Evolutionary conservation across 2,797 vertebrate genomes (phyloP).

Genomic region (Cyprinella venusta): DNA sequence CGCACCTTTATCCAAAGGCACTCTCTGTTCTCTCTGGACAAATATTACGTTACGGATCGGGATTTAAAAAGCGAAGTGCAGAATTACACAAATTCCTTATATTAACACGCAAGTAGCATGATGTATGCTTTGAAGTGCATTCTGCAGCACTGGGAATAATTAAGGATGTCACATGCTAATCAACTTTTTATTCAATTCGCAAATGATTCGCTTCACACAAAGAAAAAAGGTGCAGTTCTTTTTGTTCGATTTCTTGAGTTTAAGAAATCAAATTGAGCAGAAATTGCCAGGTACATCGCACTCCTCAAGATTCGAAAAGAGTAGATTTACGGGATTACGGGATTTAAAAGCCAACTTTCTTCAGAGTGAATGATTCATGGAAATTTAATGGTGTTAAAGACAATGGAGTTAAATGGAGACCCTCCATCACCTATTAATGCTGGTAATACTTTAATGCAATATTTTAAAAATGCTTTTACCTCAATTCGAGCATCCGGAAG

Average conservation of each 20-base stretch:
- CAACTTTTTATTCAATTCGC: conserved; percentile 62
- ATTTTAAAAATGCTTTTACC: conserved; percentile 25
- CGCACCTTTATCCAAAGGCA: conserved; percentile 33
- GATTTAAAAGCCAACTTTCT: not conserved
- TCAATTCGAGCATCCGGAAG: conserved; percentile 40
- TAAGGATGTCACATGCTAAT: conserved; percentile 61
- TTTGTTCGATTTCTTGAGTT: not conserved
- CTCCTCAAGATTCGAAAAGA: conserved; percentile 30
- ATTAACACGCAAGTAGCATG: conserved; percentile 45
- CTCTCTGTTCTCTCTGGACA: conserved; percentile 24
- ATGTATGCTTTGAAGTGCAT: conserved; percentile 58
- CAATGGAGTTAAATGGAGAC: not conserved
- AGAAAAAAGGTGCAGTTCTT: conserved; percentile 27
- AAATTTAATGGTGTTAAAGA: not conserved
- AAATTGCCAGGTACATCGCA: conserved; percentile 27
- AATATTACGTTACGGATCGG: conserved; percentile 33
- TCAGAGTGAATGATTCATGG: too few relatives aligned
- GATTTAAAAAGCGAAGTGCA: conserved; percentile 9
- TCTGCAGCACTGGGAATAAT: conserved; percentile 65
- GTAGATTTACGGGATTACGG: not conserved
- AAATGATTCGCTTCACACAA: conserved; percentile 56
- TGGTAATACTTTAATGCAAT: not conserved
- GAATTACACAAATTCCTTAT: conserved; percentile 15
- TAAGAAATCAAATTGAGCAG: conserved; percentile 25
- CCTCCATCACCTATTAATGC: not conserved